Evolutionary conservation across 1,140 invertebrate genomes (phyloP), one percentile per base, ranked within the genome.

Genomic region (Ceratina australensis): DNA sequence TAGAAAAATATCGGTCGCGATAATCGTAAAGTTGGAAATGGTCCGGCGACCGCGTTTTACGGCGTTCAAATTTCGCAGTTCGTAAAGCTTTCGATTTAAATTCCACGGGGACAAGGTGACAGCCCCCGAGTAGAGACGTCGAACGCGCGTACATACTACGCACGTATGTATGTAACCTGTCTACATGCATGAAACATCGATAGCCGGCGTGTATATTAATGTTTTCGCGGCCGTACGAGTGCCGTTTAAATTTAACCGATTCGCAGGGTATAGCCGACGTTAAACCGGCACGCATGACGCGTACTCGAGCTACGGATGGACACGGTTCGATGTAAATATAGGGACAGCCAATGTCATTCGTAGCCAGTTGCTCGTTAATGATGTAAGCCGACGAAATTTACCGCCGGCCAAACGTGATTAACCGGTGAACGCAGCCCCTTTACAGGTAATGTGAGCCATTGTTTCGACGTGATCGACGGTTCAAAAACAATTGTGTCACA

Each of bases 171-270:
- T n/a, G n/a, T 42, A 7, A 42, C 49, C 18, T 15, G 59, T 79
- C 42, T 82, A 83, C 33, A 42, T 10, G 33, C 33, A 8, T 3
- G 54, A 22, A 24, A 59, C 60, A n/a, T n/a, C 49, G 47, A 67
- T 26, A 67, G 24, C 54, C 33, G 16, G 26, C 52, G 26, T 16
- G 60, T 79, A 52, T 82, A 83, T 83, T 24, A 76, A 75, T 67
- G 80, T 69, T 82, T 79, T 72, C 59, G 54, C 57, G 52, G 52
- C 61, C 15, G 42, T 79, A 82, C 33, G 61, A 75, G 72, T 15
- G 82, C 71, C 33, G 33, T 42, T 42, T 85, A 85, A 84, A 85
- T 84, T 85, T 85, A 84, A 85, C 78, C 42, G 33, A 28, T 28
- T 60, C 56, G 33, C 59, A 33, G 60, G 18, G 52, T n/a, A 59